phyloP scores from a whole-genome alignment of 1,140 invertebrate genomes.

The Archivesica marissinica region DNA sequence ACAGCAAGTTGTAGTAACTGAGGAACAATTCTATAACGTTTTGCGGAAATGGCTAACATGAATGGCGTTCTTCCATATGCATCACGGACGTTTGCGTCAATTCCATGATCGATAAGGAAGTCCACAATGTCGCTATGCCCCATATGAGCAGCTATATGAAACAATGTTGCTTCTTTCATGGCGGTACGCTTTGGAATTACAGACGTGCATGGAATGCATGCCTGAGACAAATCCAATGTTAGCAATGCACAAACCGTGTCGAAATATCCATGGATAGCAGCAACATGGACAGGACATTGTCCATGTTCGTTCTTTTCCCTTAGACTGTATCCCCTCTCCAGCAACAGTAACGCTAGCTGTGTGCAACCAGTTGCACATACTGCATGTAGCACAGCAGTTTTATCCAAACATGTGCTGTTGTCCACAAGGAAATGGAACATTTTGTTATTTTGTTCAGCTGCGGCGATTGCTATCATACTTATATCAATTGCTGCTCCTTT shows the following conservation, averaged over 20 bases:
- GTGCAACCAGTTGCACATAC: neutral
- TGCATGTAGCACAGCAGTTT: neutral
- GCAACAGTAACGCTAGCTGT: neutral
- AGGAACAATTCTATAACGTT: neutral
- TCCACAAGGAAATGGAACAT: neutral
- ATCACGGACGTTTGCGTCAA: neutral
- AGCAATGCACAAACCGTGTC: neutral
- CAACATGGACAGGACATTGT: neutral
- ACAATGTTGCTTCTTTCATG: neutral
- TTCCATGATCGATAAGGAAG: neutral
- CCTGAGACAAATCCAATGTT: neutral
- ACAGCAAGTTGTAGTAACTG: neutral
- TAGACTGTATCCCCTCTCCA: neutral
- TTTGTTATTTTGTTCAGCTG: neutral
- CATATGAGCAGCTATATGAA: neutral
- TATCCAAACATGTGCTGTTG: neutral
- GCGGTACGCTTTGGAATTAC: neutral
- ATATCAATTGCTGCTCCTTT: neutral
- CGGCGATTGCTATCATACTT: neutral
- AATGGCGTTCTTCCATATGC: neutral
- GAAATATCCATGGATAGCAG: neutral
- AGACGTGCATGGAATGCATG: no score
- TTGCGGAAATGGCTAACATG: neutral
- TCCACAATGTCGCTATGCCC: neutral
- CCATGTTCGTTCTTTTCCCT: neutral